Evolutionary conservation across 1,140 invertebrate genomes (phyloP).

Genomic region (Drosophila lini): DNA sequence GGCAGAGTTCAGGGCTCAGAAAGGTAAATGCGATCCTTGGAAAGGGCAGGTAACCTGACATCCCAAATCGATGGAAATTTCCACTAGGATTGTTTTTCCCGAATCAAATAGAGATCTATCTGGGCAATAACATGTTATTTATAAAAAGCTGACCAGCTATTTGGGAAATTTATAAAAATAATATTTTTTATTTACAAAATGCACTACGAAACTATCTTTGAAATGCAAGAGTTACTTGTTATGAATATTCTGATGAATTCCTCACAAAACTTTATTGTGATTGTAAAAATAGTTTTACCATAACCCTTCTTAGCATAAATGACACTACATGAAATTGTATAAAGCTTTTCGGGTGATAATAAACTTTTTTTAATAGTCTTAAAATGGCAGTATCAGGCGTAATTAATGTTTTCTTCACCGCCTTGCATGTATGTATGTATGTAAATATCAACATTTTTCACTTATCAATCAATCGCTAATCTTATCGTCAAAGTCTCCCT

Average conservation of each 20-base stretch:
- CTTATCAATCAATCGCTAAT: constrained; percentile 38
- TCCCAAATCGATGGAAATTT: constrained; percentile 28
- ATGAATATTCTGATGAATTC: not conserved
- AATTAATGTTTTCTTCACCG: constrained; percentile 1
- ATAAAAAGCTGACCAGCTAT: not conserved
- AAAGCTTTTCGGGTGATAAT: not conserved
- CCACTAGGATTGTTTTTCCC: constrained; percentile 15
- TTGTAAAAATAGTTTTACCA: no score
- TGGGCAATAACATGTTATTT: constrained; percentile 26
- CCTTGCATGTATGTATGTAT: constrained; percentile 1
- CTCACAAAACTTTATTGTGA: no score
- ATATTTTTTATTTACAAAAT: not conserved
- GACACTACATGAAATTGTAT: not conserved
- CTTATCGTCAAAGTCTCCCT: constrained; percentile 32
- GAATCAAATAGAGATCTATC: not conserved
- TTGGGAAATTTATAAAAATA: not conserved
- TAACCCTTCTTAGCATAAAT: no score
- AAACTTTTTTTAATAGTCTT: constrained; percentile 9
- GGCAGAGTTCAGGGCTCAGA: constrained; percentile 2
- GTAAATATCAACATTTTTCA: constrained; percentile 17
- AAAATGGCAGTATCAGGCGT: constrained; percentile 12
- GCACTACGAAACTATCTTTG: not conserved
- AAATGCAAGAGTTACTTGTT: not conserved
- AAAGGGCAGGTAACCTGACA: constrained; percentile 9
- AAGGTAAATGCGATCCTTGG: constrained; percentile 27